Percentiles rank a stretch among this genome's conserved stretches.
Conservation (phyloP, 1,140 invertebrate species). For the Diorhabda sublineata region DNA sequence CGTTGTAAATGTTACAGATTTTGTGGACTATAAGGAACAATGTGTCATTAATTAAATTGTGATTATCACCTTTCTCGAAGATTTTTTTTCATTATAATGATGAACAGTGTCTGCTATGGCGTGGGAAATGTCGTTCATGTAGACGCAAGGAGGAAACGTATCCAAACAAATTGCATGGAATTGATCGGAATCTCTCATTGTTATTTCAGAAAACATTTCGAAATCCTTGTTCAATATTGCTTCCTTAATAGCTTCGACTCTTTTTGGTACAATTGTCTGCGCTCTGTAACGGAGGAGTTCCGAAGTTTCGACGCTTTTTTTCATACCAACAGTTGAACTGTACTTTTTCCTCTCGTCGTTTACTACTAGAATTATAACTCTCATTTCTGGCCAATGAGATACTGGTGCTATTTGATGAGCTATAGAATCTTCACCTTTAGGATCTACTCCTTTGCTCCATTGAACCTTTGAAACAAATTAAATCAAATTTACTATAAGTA, state of each 20-base stretch:
- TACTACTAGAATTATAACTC: slow-evolving; percentile 86
- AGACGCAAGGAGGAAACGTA: slow-evolving; percentile 89
- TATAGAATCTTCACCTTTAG: slow-evolving; percentile 77
- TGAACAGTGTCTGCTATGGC: slow-evolving; percentile 78
- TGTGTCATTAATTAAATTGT: not conserved
- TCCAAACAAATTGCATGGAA: slow-evolving; percentile 94
- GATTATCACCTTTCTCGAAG: slow-evolving; percentile 55
- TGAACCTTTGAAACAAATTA: slow-evolving; percentile 47
- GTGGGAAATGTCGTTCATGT: slow-evolving; percentile 87
- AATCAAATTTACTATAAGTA: not conserved
- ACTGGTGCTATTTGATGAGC: slow-evolving; percentile 70
- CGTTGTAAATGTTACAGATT: no score
- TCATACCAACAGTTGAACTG: slow-evolving; percentile 91
- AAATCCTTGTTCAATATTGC: slow-evolving; percentile 82
- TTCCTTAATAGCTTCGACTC: slow-evolving; percentile 64
- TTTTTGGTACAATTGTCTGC: slow-evolving; percentile 65
- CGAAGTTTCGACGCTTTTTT: slow-evolving; percentile 74
- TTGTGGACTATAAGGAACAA: no score
- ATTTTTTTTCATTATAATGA: slow-evolving; percentile 67
- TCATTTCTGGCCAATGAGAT: slow-evolving; percentile 87
- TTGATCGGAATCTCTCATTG: slow-evolving; percentile 98
- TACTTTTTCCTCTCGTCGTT: slow-evolving; percentile 82
- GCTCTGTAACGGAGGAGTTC: slow-evolving; percentile 74
- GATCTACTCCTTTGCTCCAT: slow-evolving; percentile 64
- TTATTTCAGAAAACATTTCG: slow-evolving; percentile 82